Percentiles rank a stretch among this genome's conserved stretches.
phyloP scores from a whole-genome alignment of 2,888 invertebrate species.

The Lymantria monacha region DNA sequence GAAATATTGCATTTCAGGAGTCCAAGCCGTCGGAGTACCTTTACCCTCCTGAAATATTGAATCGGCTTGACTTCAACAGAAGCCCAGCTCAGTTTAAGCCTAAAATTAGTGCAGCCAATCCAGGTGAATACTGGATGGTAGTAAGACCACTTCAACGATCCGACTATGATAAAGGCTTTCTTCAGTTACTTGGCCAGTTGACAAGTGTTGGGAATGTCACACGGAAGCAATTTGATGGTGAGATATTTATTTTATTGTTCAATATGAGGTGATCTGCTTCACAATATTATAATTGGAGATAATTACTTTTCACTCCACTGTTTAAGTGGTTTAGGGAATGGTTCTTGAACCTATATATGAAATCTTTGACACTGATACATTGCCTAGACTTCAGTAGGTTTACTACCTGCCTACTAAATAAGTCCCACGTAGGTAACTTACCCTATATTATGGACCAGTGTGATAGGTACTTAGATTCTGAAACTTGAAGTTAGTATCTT shows the following conservation, averaged over 20 bases:
- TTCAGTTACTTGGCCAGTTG: constrained; percentile 90
- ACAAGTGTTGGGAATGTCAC: constrained; percentile 92
- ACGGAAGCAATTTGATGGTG: constrained; percentile 91
- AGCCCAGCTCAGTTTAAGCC: constrained; percentile 86
- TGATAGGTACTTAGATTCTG: too few species aligned
- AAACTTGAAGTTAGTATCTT: too few species aligned
- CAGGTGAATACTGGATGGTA: constrained; percentile 88
- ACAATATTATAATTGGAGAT: too few species aligned
- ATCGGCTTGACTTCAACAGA: constrained; percentile 85
- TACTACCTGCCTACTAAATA: too few species aligned
- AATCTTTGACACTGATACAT: too few species aligned
- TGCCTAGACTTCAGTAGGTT: too few species aligned
- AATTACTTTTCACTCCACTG: too few species aligned
- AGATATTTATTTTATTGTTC: constrained; percentile 36
- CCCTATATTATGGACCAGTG: too few species aligned
- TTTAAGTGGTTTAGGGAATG: too few species aligned
- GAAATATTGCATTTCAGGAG: constrained; percentile 54
- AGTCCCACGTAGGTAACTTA: too few species aligned
- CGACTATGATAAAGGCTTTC: constrained; percentile 93
- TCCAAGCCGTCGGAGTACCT: constrained; percentile 75
- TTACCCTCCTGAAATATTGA: constrained; percentile 85
- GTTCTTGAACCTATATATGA: too few species aligned
- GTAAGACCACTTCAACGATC: constrained; percentile 90
- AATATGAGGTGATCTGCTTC: not conserved
- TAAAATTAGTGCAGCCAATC: constrained; percentile 85